Evolutionary conservation across 2,888 invertebrate genomes (phyloP).

Genomic region (Acronicta psi): DNA sequence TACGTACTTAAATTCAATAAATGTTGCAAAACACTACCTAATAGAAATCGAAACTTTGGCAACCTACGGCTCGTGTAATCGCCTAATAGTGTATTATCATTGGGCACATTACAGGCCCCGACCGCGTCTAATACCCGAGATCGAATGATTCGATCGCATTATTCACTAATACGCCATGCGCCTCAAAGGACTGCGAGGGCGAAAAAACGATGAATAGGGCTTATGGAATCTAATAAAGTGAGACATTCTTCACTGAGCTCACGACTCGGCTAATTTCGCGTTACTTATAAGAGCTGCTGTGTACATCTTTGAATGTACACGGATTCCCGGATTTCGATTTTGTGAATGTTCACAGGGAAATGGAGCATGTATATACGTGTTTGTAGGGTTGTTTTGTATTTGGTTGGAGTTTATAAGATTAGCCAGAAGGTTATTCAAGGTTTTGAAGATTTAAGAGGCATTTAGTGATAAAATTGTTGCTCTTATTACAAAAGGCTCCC

Average conservation of each 20-base stretch:
- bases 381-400: neutral
- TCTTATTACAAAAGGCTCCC: no score
- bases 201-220: slow-evolving; percentile 85
- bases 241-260: slow-evolving; percentile 78
- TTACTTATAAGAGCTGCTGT: slow-evolving; percentile 47
- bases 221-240: slow-evolving; percentile 88
- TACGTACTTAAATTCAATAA: no score
- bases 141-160: slow-evolving; percentile 85
- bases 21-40: no score
- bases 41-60: slow-evolving; percentile 64
- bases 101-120: slow-evolving; percentile 75
- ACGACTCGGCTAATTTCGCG: slow-evolving; percentile 75
- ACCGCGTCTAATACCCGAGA: slow-evolving; percentile 79
- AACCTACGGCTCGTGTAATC: slow-evolving; percentile 68
- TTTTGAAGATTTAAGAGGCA: no score
- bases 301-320: slow-evolving; percentile 35
- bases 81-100: slow-evolving; percentile 84
- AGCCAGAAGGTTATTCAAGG: neutral
- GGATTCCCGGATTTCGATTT: slow-evolving; percentile 13
- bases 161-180: slow-evolving; percentile 83
- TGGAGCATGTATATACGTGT: slow-evolving; percentile 7
- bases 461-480: no score
- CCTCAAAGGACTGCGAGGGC: slow-evolving; percentile 79
- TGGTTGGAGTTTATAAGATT: neutral
- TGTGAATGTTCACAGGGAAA: slow-evolving; percentile 26